Base-by-base conservation (phyloP, 2,797 vertebrate genomes). In the Parauchenoglanis ngamensis region DNA sequence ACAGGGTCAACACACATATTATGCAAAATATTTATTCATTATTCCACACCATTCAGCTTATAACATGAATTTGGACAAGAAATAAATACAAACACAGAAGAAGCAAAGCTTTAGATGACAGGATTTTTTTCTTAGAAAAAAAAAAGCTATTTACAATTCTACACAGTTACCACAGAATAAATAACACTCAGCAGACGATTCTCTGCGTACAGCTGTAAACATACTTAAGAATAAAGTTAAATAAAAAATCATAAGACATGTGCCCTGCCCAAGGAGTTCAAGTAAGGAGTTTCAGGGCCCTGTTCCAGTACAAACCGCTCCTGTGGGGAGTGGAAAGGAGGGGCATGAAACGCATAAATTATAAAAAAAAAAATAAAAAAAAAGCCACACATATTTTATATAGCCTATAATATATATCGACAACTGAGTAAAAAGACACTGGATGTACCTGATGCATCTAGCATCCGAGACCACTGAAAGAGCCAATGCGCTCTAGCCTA, bases 391-490 rank as follows among this genome's bases (percentile, higher is more conserved):
- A 79, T 12, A 46, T 15, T 7, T 49, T 4, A 75, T n/a, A 75
- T 75, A 31, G 10, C 40, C 40, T 40, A 73, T 23, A 7, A n/a
- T 23, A 73, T 11, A 23, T 11, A 2, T 72, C 35, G 4, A 12
- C 21, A 44, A 44, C 2, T 49, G 44, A 15, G 19, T 46, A 76
- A 35, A 68, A 68, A 54, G 21, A 25, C 65, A 35, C 56, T 61
- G 11, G 44, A 65, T 77, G 75, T 77, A 86, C 85, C 85, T 86
- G 75, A 31, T 63, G 7, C 31, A 12, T 75, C 94, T 90, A 96
- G 91, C 96, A 96, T 31, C 96, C 96, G 86, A 96, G 92, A 12
- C 96, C 96, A 82, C 96, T 96, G 86, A 96, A 96, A 13, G 96
- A 96, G 4, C 96, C 96, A 86, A 96, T 96, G 87, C 95, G 90